phyloP scores from a whole-genome alignment of 2,797 vertebrate genomes.

The Menidia menidia region DNA sequence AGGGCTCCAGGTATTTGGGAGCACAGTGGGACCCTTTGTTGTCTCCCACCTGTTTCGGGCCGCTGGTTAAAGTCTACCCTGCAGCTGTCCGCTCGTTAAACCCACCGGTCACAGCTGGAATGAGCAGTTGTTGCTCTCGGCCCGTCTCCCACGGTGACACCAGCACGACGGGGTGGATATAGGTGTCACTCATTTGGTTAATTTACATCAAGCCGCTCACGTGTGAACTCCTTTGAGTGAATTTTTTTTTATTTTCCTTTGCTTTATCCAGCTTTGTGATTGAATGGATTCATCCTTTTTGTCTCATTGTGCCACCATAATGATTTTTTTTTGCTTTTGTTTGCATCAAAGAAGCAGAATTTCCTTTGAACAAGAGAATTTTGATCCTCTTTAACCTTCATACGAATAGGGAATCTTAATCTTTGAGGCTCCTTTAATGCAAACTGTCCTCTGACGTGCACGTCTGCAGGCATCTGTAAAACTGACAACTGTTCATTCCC shows the following conservation, averaged over 20 bases:
- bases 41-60: slow-evolving; percentile 78
- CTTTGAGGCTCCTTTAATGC: slow-evolving; percentile 13
- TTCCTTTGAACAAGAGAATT: slow-evolving; percentile 2
- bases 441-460: slow-evolving; percentile 25
- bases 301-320: background rate
- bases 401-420: slow-evolving; percentile 30
- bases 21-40: slow-evolving; percentile 79
- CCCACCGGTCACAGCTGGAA: slow-evolving; percentile 56
- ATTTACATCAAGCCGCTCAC: background rate
- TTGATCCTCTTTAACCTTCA: slow-evolving; percentile 8
- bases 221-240: background rate
- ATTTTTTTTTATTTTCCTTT: background rate
- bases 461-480: slow-evolving; percentile 16
- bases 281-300: background rate
- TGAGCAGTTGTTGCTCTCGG: slow-evolving; percentile 53
- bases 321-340: background rate
- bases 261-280: background rate
- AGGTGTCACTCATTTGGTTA: background rate
- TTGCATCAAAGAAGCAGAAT: background rate
- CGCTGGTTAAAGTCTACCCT: slow-evolving; percentile 66
- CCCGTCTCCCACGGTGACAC: slow-evolving; percentile 30
- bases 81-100: slow-evolving; percentile 75
- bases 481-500: slow-evolving; percentile 33
- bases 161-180: slow-evolving; percentile 19
- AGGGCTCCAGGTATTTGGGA: slow-evolving; percentile 65